Evolutionary conservation across 2,888 invertebrate species (phyloP).

Genomic region (Trissolcus brochymenae): DNA sequence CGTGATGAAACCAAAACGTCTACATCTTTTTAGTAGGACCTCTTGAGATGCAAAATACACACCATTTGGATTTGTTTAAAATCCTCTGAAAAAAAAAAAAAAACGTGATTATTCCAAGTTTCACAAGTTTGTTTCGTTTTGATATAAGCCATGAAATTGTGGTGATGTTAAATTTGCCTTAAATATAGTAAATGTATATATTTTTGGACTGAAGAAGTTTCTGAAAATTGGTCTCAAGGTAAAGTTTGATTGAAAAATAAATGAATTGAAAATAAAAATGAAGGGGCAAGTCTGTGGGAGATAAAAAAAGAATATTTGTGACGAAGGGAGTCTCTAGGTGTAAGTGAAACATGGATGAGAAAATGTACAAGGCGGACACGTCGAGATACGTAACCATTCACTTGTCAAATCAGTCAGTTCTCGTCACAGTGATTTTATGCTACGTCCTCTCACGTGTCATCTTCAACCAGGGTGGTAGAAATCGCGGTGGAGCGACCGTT

Average conservation of each 20-base stretch:
- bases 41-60: constrained; percentile 18
- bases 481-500: constrained; percentile 53
- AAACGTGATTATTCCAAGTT: too few species aligned
- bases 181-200: too few species aligned
- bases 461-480: constrained; percentile 62
- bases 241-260: background rate
- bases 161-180: too few species aligned
- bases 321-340: constrained; percentile 21
- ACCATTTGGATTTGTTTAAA: constrained; percentile 10
- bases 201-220: too few species aligned
- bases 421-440: constrained; percentile 55
- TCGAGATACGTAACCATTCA: constrained; percentile 68
- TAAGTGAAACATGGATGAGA: constrained; percentile 11
- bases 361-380: constrained; percentile 38
- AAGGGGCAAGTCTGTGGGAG: background rate
- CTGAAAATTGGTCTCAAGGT: too few species aligned
- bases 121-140: too few species aligned
- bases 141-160: too few species aligned
- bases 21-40: constrained; percentile 19
- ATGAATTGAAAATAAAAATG: constrained; percentile 3
- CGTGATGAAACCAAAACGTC: constrained; percentile 65
- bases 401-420: constrained; percentile 70
- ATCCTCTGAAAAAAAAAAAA: background rate
- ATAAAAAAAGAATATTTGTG: constrained; percentile 37
- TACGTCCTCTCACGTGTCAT: constrained; percentile 59